Conservation (phyloP, 2,797 vertebrate species). For the Crossoptilon crossoptilon region DNA sequence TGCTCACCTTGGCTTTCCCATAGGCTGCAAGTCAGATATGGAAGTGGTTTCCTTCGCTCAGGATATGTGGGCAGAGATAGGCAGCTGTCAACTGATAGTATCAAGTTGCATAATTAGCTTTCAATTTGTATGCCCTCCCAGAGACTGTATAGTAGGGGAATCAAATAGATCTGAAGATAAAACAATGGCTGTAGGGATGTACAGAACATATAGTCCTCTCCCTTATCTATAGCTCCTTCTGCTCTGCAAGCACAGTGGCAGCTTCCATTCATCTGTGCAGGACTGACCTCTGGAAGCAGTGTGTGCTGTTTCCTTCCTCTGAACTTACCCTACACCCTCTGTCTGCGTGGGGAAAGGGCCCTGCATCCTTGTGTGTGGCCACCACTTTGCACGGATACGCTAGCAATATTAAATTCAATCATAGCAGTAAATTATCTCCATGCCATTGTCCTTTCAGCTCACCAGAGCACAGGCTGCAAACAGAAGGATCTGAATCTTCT, state of each 20-base stretch:
- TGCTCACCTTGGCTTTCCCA: background rate
- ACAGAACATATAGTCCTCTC: background rate
- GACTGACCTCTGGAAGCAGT: background rate
- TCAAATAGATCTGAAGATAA: conserved; percentile 37
- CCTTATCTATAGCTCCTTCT: background rate
- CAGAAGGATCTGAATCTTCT: background rate
- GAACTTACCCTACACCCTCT: background rate
- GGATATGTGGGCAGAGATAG: conserved; percentile 26
- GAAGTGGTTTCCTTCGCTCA: conserved; percentile 16
- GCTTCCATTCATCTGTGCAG: background rate
- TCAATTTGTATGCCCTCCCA: conserved; percentile 54
- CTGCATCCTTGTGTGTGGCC: background rate
- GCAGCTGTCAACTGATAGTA: conserved; percentile 54
- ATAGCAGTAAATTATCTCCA: background rate
- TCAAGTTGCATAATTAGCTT: conserved; percentile 60
- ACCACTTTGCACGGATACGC: accelerated
- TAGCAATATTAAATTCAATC: background rate
- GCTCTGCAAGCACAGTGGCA: too few relatives aligned
- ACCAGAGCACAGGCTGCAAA: background rate
- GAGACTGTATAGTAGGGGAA: background rate
- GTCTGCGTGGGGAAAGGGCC: accelerated
- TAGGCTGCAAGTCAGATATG: background rate
- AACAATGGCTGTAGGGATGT: background rate
- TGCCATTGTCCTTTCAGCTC: background rate
- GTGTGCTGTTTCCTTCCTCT: accelerated